Evolutionary conservation across 1,140 invertebrate species (phyloP).

Genomic region (Platyscapa corneri): DNA sequence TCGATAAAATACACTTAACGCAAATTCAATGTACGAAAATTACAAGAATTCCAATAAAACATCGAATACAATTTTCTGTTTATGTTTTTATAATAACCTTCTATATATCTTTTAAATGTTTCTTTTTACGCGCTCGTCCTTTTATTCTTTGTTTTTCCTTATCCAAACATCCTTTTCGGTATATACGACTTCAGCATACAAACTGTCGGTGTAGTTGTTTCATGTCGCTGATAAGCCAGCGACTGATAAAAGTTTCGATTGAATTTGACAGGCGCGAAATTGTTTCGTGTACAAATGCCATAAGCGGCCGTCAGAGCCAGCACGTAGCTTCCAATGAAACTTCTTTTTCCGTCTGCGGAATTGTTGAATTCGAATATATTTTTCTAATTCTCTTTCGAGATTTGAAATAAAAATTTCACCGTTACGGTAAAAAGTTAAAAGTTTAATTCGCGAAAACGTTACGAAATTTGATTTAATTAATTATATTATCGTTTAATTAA

Average conservation of each 20-base stretch:
- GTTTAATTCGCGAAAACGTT: too few relatives aligned
- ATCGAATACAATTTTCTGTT: too few relatives aligned
- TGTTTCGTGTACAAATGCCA: constrained; percentile 48
- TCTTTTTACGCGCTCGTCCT: not conserved
- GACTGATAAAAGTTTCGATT: constrained; percentile 50
- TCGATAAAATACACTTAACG: too few relatives aligned
- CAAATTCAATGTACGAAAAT: too few relatives aligned
- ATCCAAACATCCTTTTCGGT: too few relatives aligned
- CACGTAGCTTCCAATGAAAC: constrained; percentile 8
- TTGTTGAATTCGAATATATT: constrained; percentile 15
- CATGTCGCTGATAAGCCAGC: constrained; percentile 43
- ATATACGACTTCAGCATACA: not conserved
- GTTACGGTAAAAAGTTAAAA: too few relatives aligned
- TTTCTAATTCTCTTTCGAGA: not conserved
- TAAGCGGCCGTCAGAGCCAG: constrained; percentile 23
- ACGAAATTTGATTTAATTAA: too few relatives aligned
- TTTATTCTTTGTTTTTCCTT: not conserved
- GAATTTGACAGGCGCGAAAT: constrained; percentile 50
- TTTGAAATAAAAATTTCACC: not conserved
- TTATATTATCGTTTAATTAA: too few relatives aligned
- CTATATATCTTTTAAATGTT: too few relatives aligned
- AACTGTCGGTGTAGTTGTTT: not conserved
- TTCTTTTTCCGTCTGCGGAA: constrained; percentile 37
- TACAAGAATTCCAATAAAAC: too few relatives aligned
- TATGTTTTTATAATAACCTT: too few relatives aligned